A percentile compares a stretch with the other conserved stretches of the same genome.
phyloP scores from a whole-genome alignment of 2,888 invertebrate species.

The Drosophila antonietae region DNA sequence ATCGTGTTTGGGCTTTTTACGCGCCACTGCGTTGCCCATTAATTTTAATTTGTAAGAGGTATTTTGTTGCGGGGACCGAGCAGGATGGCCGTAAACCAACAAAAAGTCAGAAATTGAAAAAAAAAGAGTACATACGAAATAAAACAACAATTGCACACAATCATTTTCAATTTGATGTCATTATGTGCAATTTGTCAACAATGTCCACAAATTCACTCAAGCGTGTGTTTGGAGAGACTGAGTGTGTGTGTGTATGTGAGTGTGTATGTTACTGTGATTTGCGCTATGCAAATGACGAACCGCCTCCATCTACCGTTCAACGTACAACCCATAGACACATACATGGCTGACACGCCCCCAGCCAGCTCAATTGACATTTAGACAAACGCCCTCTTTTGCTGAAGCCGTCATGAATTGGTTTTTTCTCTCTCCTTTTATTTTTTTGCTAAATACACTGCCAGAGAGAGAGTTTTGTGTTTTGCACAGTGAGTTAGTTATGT shows the following conservation, averaged over 20 bases:
- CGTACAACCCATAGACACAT: conserved; percentile 23
- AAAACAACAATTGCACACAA: conserved; percentile 80
- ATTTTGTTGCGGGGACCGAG: conserved; percentile 25
- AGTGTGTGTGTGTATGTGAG: conserved; percentile 10
- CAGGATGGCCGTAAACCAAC: conserved; percentile 8
- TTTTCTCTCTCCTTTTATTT: neutral
- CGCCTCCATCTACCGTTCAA: conserved; percentile 21
- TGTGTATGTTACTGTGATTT: conserved; percentile 62
- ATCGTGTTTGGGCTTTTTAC: conserved; percentile 69
- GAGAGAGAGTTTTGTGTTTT: neutral
- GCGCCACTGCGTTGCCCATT: conserved; percentile 77
- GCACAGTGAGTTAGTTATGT: neutral
- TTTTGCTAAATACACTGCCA: neutral
- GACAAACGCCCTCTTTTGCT: conserved; percentile 31
- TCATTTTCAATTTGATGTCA: conserved; percentile 84
- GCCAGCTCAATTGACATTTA: conserved; percentile 25
- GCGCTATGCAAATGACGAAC: conserved; percentile 68
- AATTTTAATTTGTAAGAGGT: conserved; percentile 80
- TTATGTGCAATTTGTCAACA: conserved; percentile 84
- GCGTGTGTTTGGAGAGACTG: conserved; percentile 29
- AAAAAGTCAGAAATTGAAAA: conserved; percentile 23
- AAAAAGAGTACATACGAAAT: conserved; percentile 9
- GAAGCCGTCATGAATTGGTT: conserved; percentile 5
- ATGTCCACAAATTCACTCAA: conserved; percentile 69
- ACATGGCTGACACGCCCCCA: conserved; percentile 22